Base-by-base conservation (phyloP, 2,888 invertebrate species). In the Geophilus truncorum region DNA sequence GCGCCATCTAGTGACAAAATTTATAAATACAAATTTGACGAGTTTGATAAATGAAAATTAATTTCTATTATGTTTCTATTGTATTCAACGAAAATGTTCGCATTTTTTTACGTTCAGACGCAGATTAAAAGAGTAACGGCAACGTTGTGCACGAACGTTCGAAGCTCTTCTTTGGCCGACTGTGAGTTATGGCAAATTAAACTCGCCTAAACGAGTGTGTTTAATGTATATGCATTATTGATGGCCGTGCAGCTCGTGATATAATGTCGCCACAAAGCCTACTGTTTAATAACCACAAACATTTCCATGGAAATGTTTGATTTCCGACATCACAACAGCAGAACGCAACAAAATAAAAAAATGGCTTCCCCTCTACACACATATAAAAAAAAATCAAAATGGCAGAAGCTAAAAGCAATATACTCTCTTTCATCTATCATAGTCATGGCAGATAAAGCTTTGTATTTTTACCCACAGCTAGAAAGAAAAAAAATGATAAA, bases 221-320 rank as follows among this genome's bases (percentile, higher is more conserved):
- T 62, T 62, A 62, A 62, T 62, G 57, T 62, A 62, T 62, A 62
- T 62, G 57, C 57, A 62, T 62, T 62, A 62, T 62, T 62, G 57
- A 62, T 62, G 57, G 57, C 21, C 21, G 57, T 62, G 57, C 57
- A 21, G n/a, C 57, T 62, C 57, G 57, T 62, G 57, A 62, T 62
- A 62, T 62, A 62, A 62, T 62, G 57, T 62, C 57, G 23, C 57
- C 57, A 62, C 40, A 40, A 40, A 40, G 40, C 40, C 40, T 10
- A 40, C 57, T 62, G 57, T 18, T 62, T 62, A 62, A 62, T 62
- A 62, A 10, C n/a, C n/a, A n/a, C n/a, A n/a, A n/a, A n/a, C n/a
- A n/a, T n/a, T n/a, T n/a, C 57, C 57, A 1, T 10, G 23, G 9
- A 62, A 21, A 62, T 62, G 40, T 62, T 62, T 62, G 57, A 62